Evolutionary conservation across 2,888 invertebrate genomes (phyloP), one percentile per base, ranked within the genome.

Genomic region (Ernsta delagoae): DNA sequence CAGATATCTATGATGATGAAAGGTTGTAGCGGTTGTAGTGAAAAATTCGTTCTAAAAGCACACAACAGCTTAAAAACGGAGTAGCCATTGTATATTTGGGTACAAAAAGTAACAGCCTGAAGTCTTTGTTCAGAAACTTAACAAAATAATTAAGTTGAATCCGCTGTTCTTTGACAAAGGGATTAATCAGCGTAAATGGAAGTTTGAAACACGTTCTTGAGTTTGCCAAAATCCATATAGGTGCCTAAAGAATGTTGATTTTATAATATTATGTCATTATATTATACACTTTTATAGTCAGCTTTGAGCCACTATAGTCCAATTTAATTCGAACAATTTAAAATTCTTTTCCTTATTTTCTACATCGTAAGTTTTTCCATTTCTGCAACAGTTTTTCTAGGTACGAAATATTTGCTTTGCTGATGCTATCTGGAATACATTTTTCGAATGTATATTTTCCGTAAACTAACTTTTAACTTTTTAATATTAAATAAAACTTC

Each of bases 141-240:
- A 66, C 60, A 54, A 66, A 66, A 60, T 60, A 43, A 59, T 65
- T 59, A 65, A 65, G 48, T 8, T 11, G 16, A 60, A 66, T 60
- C 59, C 34, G 54, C 54, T 54, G 41, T 54, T 59, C 53, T 60
- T 66, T 60, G 53, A 43, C 66, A 54, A 60, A 31, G 59, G 59
- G 12, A 60, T 34, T 60, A 12, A 50, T n/a, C 31, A n/a, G n/a
- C n/a, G n/a, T 45, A 45, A 45, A 45, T 45, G n/a, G 11, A 45
- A n/a, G 45, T 2, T 45, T 45, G 4, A 45, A 45, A 6, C 11
- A 45, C n/a, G 3, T 3, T 24, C 1, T 45, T 43, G 43, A 43
- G 8, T 45, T n/a, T 45, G 0, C n/a, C 45, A 1, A n/a, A n/a
- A 4, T 39, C 39, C 39, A 39, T 39, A 39, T 24, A 24, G 24